A percentile compares a stretch with the other conserved stretches of the same genome.
Evolutionary conservation across 64 coral and sea anemone genomes (phyloP).

Genomic region (Montipora cactus): DNA sequence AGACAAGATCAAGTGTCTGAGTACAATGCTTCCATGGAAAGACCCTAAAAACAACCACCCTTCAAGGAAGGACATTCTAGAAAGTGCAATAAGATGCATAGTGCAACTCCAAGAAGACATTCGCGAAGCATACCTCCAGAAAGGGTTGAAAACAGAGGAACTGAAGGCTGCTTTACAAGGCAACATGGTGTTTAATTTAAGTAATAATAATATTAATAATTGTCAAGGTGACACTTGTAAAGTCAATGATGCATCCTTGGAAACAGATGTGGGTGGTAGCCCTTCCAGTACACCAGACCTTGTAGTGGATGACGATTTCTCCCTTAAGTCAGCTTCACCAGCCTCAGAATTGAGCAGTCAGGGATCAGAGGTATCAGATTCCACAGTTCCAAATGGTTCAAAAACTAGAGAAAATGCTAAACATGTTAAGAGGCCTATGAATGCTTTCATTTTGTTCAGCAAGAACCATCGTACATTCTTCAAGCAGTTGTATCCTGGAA

Average conservation of each 20-base stretch:
- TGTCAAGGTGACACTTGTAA: neutral
- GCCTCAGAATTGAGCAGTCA: constrained; percentile 32
- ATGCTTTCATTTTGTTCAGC: constrained; percentile 66
- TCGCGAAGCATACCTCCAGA: constrained; percentile 38
- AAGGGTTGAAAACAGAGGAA: constrained; percentile 34
- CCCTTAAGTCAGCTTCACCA: neutral
- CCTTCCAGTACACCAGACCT: constrained; percentile 2
- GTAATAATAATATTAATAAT: neutral
- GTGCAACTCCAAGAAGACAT: constrained; percentile 41
- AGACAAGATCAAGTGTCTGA: constrained; percentile 37
- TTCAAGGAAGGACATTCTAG: constrained; percentile 53
- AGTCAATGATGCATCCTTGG: neutral
- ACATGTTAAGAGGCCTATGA: constrained; percentile 71
- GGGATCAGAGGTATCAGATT: neutral
- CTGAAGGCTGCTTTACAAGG: neutral
- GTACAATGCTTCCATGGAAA: constrained; percentile 38
- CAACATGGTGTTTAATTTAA: neutral
- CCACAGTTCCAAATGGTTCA: neutral
- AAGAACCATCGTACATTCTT: constrained; percentile 36
- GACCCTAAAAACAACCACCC: neutral
- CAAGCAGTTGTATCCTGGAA: constrained; percentile 55
- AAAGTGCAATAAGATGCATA: constrained; percentile 57
- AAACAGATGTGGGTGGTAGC: neutral
- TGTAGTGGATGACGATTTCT: neutral
- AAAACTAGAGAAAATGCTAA: neutral